Evolutionary conservation across 2,113 vertebrate species (phyloP).

Genomic region (Phoxinus phoxinus): DNA sequence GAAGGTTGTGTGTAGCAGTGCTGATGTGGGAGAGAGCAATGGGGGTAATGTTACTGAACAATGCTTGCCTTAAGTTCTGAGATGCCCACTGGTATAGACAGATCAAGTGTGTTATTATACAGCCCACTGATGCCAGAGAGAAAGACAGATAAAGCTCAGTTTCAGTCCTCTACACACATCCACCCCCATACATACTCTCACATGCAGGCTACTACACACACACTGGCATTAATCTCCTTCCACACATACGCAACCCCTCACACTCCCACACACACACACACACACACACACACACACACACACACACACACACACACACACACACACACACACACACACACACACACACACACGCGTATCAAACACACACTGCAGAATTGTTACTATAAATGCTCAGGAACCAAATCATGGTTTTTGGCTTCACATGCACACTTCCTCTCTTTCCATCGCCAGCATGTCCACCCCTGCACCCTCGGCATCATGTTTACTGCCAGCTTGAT

Average conservation of each 20-base stretch:
- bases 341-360: background rate
- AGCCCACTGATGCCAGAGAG: constrained; percentile 41
- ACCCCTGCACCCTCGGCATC: constrained; percentile 52
- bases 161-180: constrained; percentile 29
- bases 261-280: constrained; percentile 27
- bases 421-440: constrained; percentile 6
- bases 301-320: constrained; percentile 41
- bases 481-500: constrained; percentile 41
- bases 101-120: constrained; percentile 47
- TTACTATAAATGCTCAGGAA: constrained; percentile 14
- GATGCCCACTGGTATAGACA: constrained; percentile 28
- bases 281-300: constrained; percentile 20
- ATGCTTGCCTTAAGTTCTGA: constrained; percentile 1
- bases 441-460: background rate
- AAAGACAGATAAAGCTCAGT: constrained; percentile 25
- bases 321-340: constrained; percentile 30
- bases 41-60: constrained; percentile 21
- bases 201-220: constrained; percentile 30
- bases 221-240: constrained; percentile 45
- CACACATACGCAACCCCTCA: constrained; percentile 38
- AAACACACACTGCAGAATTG: constrained; percentile 7
- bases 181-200: constrained; percentile 43
- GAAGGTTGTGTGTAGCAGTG: background rate
- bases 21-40: background rate
- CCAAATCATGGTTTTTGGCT: background rate